phyloP scores from a whole-genome alignment of 2,888 invertebrate genomes.

The Hymenopus coronatus region DNA sequence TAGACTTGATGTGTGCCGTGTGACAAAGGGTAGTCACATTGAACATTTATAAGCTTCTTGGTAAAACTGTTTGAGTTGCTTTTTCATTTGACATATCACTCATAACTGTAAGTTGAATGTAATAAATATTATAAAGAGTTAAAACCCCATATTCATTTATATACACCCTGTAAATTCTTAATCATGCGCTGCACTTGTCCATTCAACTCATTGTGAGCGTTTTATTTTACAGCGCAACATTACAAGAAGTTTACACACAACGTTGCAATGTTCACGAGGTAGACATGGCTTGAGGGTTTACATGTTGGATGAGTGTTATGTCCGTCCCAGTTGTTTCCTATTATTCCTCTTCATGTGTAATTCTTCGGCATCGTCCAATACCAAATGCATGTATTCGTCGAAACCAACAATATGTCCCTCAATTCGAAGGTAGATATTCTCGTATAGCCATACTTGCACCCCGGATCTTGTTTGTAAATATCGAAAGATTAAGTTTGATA shows the following conservation, averaged over 20 bases:
- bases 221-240: neutral
- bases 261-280: neutral
- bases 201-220: too few relatives aligned
- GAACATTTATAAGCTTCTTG: too few relatives aligned
- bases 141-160: too few relatives aligned
- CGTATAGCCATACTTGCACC: constrained; percentile 98
- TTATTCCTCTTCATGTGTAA: constrained; percentile 84
- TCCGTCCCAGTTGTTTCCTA: constrained; percentile 76
- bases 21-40: too few relatives aligned
- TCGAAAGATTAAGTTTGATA: constrained; percentile 95
- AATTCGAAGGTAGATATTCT: constrained; percentile 90
- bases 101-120: too few relatives aligned
- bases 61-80: too few relatives aligned
- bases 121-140: too few relatives aligned
- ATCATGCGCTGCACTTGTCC: too few relatives aligned
- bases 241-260: too few relatives aligned
- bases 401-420: constrained; percentile 99
- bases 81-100: too few relatives aligned
- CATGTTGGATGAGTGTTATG: constrained; percentile 94
- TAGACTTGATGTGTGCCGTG: too few relatives aligned
- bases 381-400: constrained; percentile 99
- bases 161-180: too few relatives aligned
- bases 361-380: constrained; percentile 97
- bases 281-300: constrained; percentile 55
- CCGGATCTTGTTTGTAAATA: constrained; percentile 92